These are phyloP conservation scores for Polypterus senegalus DNA, from an alignment of 2,113 vertebrate genomes.

Conservation along the genomic window DNA sequence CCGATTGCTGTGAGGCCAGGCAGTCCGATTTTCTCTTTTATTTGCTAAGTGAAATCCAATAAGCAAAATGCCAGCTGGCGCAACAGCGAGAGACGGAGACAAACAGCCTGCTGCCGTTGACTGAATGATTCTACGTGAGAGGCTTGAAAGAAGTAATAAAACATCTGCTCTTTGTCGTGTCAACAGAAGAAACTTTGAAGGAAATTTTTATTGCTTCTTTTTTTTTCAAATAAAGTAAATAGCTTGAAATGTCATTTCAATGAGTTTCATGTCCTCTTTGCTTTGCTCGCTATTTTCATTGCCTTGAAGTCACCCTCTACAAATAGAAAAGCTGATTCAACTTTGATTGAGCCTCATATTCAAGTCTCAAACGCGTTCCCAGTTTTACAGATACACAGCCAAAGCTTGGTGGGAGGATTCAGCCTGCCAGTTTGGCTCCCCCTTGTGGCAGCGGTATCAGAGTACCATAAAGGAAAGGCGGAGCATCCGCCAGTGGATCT, in stretches of 20 bases:
- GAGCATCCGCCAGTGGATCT: too few species aligned
- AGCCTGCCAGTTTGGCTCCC: too few species aligned
- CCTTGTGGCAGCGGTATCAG: too few species aligned
- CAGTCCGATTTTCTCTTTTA: background rate
- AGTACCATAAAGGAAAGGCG: too few species aligned
- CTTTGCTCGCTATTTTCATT: background rate
- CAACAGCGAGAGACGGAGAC: background rate
- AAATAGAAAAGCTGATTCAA: too few species aligned
- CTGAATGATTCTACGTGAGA: slow-evolving; percentile 1
- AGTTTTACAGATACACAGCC: too few species aligned
- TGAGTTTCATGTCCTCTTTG: background rate
- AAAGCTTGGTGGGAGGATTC: too few species aligned
- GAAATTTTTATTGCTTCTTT: background rate
- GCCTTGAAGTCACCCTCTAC: background rate
- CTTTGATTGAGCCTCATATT: too few species aligned
- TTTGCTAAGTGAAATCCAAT: slow-evolving; percentile 9
- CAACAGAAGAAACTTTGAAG: background rate
- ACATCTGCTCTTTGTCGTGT: background rate
- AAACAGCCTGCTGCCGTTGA: background rate
- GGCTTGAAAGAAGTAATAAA: slow-evolving; percentile 3
- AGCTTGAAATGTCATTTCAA: background rate
- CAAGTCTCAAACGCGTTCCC: too few species aligned
- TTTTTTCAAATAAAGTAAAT: background rate
- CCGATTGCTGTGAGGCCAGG: too few species aligned
- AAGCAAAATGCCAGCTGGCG: slow-evolving; percentile 7